These are phyloP conservation scores for Drosophila micromelanica DNA, from an alignment of 1,140 invertebrate genomes.

Conservation along the genomic window DNA sequence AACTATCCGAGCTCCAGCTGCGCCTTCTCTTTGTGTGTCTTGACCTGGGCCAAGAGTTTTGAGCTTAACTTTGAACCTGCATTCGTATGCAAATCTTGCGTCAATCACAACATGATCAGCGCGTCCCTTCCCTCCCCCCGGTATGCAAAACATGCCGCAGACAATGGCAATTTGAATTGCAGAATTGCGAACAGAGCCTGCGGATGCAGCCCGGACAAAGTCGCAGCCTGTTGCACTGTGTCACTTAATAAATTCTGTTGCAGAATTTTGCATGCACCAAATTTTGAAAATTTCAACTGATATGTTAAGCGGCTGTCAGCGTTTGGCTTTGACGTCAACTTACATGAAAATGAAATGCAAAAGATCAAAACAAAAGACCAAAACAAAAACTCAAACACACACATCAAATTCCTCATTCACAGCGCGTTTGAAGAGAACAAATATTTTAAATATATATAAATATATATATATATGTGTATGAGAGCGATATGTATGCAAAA, in stretches of 20 bases:
- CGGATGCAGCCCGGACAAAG: neutral
- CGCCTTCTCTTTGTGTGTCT: neutral
- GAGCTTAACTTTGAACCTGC: slow-evolving; percentile 72
- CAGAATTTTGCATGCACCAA: slow-evolving; percentile 81
- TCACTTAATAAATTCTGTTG: slow-evolving; percentile 83
- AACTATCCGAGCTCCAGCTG: neutral
- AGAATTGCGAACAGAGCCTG: slow-evolving; percentile 39
- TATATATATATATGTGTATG: slow-evolving; percentile 28
- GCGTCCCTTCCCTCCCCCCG: neutral
- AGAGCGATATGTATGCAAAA: slow-evolving; percentile 54
- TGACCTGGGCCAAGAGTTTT: slow-evolving; percentile 75
- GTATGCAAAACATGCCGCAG: slow-evolving; percentile 66
- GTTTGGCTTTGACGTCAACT: slow-evolving; percentile 71
- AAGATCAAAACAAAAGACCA: slow-evolving; percentile 46
- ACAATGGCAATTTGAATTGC: slow-evolving; percentile 82
- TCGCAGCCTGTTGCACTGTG: slow-evolving; percentile 12
- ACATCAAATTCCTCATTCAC: slow-evolving; percentile 43
- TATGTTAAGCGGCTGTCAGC: slow-evolving; percentile 80
- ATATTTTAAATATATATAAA: slow-evolving; percentile 39
- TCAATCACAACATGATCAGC: slow-evolving; percentile 72
- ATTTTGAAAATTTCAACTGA: slow-evolving; percentile 75
- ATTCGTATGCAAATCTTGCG: slow-evolving; percentile 72
- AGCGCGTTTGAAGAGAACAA: slow-evolving; percentile 24
- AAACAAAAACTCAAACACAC: slow-evolving; percentile 44
- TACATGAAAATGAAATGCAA: slow-evolving; percentile 79